A percentile compares a stretch with the other conserved stretches of the same genome.
phyloP scores from a whole-genome alignment of 1,140 invertebrate genomes.

The Heliconius eleuchia region DNA sequence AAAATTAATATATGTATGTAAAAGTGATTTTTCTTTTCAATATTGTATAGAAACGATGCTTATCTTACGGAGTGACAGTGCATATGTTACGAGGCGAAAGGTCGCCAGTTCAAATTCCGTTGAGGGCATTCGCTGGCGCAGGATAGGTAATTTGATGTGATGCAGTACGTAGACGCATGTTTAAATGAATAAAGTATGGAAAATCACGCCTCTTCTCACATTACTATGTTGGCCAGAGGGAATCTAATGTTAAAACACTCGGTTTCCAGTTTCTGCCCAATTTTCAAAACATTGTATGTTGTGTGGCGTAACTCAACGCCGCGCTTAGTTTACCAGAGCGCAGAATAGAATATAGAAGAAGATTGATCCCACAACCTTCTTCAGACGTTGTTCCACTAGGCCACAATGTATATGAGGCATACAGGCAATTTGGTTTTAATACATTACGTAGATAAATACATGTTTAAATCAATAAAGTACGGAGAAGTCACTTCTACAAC shows the following conservation, averaged over 20 bases:
- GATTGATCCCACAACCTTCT: too few relatives aligned
- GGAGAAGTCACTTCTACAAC: neutral
- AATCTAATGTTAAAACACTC: too few relatives aligned
- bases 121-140: neutral
- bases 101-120: slow-evolving; percentile 20
- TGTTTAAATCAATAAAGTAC: neutral
- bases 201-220: neutral
- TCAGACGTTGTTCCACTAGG: too few relatives aligned
- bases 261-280: too few relatives aligned
- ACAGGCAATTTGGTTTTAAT: too few relatives aligned
- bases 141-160: slow-evolving; percentile 24
- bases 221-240: too few relatives aligned
- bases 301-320: too few relatives aligned
- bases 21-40: neutral
- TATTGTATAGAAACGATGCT: slow-evolving; percentile 7
- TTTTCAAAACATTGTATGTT: too few relatives aligned
- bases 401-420: too few relatives aligned
- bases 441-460: too few relatives aligned
- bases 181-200: neutral
- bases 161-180: neutral
- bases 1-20: neutral
- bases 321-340: too few relatives aligned
- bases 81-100: slow-evolving; percentile 2
- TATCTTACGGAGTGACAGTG: slow-evolving; percentile 6
- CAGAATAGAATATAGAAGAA: too few relatives aligned